Evolutionary conservation across 2,113 vertebrate species (phyloP), one percentile per base, ranked within the genome.

Genomic region (Girardinichthys multiradiatus): DNA sequence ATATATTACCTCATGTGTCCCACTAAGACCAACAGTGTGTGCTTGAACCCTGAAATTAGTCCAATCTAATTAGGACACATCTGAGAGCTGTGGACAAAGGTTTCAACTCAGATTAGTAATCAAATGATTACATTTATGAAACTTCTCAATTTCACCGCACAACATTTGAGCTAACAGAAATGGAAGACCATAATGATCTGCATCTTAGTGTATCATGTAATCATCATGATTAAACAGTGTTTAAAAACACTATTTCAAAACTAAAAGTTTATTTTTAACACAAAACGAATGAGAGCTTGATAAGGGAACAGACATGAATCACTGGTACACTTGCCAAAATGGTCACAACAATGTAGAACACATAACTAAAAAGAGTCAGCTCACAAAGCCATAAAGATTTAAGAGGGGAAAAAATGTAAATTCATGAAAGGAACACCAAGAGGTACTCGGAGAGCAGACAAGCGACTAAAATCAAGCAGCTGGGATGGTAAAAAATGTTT

Each of bases 1-100:
- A n/a, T n/a, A n/a, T n/a, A n/a, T n/a, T n/a, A 11, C 82, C 85
- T 90, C 81, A 90, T 91, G 81, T 91, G 87, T 90, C 87, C 85
- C 79, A 79, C 70, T 70, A 69, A 84, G 82, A 90, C 78, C 79
- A 85, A 86, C 81, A 83, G 57, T 85, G 80, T 84, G 79, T 80
- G 80, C 84, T 86, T 89, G 86, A 87, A 90, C 87, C 76, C 71
- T 74, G 78, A 83, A 42, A 42, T 17, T 3, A 19, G 42, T 45
- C 42, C 0, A 5, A 14, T 90, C 70, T 84, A 83, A 93, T 87
- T 87, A 90, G 74, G 82, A 78, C 76, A 57, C 6, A 51, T 88
- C 80, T 90, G 84, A 83, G 62, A 85, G 80, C 76, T 57, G 64
- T 28, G 64, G 80, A 79, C 66, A 79, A 74, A 48, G 45, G 54